Percentiles rank a stretch among this genome's conserved stretches.
Conservation (phyloP, 1,140 invertebrate genomes). For the Trachymyrmex cornetzi region DNA sequence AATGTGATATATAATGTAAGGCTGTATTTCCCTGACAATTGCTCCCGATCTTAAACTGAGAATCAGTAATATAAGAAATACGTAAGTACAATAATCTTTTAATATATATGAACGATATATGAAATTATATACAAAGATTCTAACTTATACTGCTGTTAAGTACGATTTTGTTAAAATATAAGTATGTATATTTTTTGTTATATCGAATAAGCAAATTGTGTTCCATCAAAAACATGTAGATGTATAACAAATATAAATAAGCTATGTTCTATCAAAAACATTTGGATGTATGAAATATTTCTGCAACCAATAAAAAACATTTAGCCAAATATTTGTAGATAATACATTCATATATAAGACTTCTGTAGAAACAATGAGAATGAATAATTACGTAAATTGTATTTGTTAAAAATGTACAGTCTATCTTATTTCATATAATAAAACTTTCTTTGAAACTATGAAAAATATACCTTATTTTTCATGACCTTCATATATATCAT, state of each 20-base stretch:
- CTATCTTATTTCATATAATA: slow-evolving; percentile 26
- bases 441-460: not conserved
- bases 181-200: not conserved
- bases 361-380: not conserved
- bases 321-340: slow-evolving; percentile 41
- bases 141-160: slow-evolving; percentile 21
- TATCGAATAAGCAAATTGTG: not conserved
- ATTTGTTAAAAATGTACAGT: slow-evolving; percentile 33
- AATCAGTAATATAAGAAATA: slow-evolving; percentile 19
- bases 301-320: slow-evolving; percentile 12
- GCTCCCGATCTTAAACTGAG: not conserved
- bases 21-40: not conserved
- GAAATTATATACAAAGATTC: not conserved
- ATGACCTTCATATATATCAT: not conserved
- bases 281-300: slow-evolving; percentile 20
- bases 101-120: not conserved
- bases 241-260: not conserved
- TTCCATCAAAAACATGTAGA: not conserved
- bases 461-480: slow-evolving; percentile 39
- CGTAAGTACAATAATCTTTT: not conserved
- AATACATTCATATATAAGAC: not conserved
- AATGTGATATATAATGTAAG: slow-evolving; percentile 33
- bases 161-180: slow-evolving; percentile 1
- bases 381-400: slow-evolving; percentile 22
- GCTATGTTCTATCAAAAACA: not conserved